Base-by-base conservation (phyloP, 1,140 invertebrate genomes). In the Euwallacea fornicatus region DNA sequence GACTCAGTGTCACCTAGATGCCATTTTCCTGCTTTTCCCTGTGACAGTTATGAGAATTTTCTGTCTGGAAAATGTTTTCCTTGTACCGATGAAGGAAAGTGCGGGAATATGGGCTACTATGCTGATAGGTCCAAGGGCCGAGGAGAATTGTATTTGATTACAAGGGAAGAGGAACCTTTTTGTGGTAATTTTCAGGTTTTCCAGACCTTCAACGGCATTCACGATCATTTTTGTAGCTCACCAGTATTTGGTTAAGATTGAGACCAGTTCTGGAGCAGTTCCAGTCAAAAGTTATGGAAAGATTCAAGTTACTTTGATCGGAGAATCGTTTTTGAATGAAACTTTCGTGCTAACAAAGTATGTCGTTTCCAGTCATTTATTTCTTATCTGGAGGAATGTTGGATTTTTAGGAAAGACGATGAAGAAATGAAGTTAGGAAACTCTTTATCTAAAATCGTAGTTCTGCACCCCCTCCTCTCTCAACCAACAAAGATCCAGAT, bases 31-130 rank as follows among this genome's bases (percentile, higher is more conserved):
- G 92, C 94, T 2, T 95, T 96, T 78, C 87, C 91, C 0, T 97
- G 95, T 76, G 86, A 90, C 15, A 90, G 88, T 59, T 97, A 95
- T 81, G 94, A 96, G 62, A 89, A 91, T 71, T 93, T 95, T 74
- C 79, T 94, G 10, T 85, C 86, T 53, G 93, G 93, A 46, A 85
- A 88, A 41, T 92, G 90, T 77, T 91, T 92, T 74, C 86, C 87
- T 2, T 93, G 91, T 77, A 81, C 82, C 2, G 82, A 79, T n/a
- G 79, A 81, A 53, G 76, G 79, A 56, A 68, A 80, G 2, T 97
- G 95, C 80, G 93, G 93, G 10, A 91, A 93, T 78, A 97, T 98
- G 95, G 96, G 96, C 0, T 97, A 95, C 83, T 95, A 96, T 80
- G 93, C 95, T 2, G 91, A 96, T 80, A 82, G 88, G 7, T 91